phyloP scores from a whole-genome alignment of 2,797 vertebrate species.

The Acanthurus leucopareius region DNA sequence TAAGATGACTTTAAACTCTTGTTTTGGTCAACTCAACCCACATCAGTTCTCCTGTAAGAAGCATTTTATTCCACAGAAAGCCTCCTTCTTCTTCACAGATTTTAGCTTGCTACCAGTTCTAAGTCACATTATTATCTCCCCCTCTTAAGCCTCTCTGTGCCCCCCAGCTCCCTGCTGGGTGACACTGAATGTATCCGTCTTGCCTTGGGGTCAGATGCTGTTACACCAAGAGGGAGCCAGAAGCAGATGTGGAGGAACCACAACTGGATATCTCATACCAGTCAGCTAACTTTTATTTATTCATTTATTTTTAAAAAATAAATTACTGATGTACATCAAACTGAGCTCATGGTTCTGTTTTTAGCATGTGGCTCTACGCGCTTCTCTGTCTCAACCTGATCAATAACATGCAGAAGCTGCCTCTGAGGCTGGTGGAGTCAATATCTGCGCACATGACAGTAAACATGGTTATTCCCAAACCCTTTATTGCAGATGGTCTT shows the following conservation, averaged over 20 bases:
- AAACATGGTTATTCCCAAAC: slow-evolving; percentile 9
- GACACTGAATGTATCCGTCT: slow-evolving; percentile 9
- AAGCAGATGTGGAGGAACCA: slow-evolving; percentile 11
- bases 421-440: neutral
- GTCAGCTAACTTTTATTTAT: neutral
- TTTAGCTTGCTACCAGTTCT: neutral
- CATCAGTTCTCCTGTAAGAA: neutral
- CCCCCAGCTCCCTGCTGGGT: slow-evolving; percentile 4
- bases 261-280: neutral
- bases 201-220: neutral
- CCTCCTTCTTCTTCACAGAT: neutral
- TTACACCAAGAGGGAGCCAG: slow-evolving; percentile 9
- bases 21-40: neutral
- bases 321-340: neutral
- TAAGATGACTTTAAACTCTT: neutral
- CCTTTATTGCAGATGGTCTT: neutral
- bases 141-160: neutral
- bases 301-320: neutral
- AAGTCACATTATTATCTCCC: neutral
- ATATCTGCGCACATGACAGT: neutral
- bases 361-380: neutral
- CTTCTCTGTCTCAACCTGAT: slow-evolving; percentile 6
- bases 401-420: slow-evolving; percentile 36
- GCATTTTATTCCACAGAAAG: neutral
- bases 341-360: neutral